Evolutionary conservation across 2,113 vertebrate species (phyloP), one percentile per base, ranked within the genome.

Genomic region (Callopanchax toddi): DNA sequence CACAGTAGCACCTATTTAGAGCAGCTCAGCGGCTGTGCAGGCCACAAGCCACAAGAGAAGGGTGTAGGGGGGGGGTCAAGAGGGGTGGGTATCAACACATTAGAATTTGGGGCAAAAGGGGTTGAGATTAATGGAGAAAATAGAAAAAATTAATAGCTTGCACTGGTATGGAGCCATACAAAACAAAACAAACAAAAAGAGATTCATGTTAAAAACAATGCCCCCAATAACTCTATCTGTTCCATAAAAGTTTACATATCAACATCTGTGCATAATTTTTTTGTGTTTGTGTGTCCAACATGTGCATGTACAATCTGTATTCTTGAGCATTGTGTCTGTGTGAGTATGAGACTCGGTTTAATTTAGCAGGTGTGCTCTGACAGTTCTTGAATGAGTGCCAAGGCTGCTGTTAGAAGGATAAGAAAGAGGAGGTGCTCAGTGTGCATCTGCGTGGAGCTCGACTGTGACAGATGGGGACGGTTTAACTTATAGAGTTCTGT

Each of bases 401-500:
- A 91, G 89, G 81, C 82, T 65, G 82, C 83, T 73, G 85, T 86
- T 83, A 60, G 76, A 76, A 75, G 87, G 84, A 83, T 85, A 91
- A 86, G 84, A 79, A 81, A 77, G 85, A 84, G 74, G 81, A 86
- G 81, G 73, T 34, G 67, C 79, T 82, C 81, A 54, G 17, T 46
- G 72, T 90, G 90, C 91, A 91, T 91, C 90, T 93, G 91, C 78
- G 89, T 71, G 77, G 72, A 74, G 82, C 76, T 75, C 50, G 55
- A 66, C 82, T 65, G 86, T 89, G 90, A 92, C 90, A 92, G 91
- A 92, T 92, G 92, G 92, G 88, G 87, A 93, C 86, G 89, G 90
- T 92, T 93, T 92, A 92, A 93, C 92, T 92, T 92, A 84, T 89
- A 91, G 85, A 90, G 87, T 92, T 93, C 86, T 88, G 90, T 90